These are phyloP conservation scores for Phaenicophaeus curvirostris DNA, from an alignment of 2,797 vertebrate species.

Conservation along the genomic window DNA sequence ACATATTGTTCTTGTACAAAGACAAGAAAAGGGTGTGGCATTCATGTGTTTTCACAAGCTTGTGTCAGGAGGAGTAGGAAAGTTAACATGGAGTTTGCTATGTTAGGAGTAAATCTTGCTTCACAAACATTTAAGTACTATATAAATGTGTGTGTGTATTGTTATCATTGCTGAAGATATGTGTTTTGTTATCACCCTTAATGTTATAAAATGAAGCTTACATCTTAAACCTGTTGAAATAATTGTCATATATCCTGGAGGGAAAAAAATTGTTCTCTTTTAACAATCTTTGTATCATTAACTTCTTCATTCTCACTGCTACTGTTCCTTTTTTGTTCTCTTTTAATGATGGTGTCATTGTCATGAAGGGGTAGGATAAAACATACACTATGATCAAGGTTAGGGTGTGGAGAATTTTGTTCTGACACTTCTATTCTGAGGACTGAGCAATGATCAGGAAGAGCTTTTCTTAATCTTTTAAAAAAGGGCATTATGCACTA, in stretches of 20 bases:
- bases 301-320: conserved; percentile 53
- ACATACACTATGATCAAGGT: conserved; percentile 55
- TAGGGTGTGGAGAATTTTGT: conserved; percentile 53
- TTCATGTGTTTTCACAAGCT: neutral
- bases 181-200: neutral
- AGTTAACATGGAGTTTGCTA: neutral
- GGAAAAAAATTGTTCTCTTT: neutral
- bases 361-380: conserved; percentile 70
- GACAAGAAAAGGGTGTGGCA: neutral
- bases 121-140: neutral
- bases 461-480: conserved; percentile 56
- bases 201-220: conserved; percentile 6
- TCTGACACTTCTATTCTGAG: conserved; percentile 50
- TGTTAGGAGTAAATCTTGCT: neutral
- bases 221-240: conserved; percentile 27
- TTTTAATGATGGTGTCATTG: conserved; percentile 69
- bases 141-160: neutral
- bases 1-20: neutral
- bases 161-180: neutral
- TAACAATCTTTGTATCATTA: conserved; percentile 62
- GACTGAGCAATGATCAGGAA: conserved; percentile 52
- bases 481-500: conserved; percentile 25
- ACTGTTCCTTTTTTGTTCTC: conserved; percentile 41
- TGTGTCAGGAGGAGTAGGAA: neutral
- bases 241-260: conserved; percentile 35